These are phyloP conservation scores for Rana temporaria DNA, from an alignment of 2,113 vertebrate species.

Conservation along the genomic window DNA sequence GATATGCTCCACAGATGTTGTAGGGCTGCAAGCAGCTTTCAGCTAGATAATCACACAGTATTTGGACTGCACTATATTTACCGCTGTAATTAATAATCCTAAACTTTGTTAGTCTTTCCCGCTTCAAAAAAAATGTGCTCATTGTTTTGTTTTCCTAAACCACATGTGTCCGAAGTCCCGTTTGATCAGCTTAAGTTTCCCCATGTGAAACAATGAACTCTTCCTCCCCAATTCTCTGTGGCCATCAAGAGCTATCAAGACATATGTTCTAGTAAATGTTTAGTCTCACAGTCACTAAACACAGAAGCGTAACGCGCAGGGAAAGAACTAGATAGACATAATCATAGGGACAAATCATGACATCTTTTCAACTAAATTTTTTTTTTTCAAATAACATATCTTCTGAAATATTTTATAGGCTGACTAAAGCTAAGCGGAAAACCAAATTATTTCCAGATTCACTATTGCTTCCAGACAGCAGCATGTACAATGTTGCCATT, in stretches of 20 bases:
- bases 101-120: neutral
- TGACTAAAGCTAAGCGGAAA: constrained; percentile 38
- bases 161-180: constrained; percentile 7
- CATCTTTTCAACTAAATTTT: constrained; percentile 21
- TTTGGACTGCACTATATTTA: neutral
- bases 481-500: constrained; percentile 36
- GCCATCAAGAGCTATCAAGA: constrained; percentile 26
- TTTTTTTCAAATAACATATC: constrained; percentile 46
- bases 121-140: neutral
- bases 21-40: neutral
- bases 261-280: neutral
- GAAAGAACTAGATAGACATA: constrained; percentile 14
- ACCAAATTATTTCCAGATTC: constrained; percentile 56
- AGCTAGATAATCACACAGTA: neutral
- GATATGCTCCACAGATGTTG: constrained; percentile 1
- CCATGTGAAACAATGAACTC: constrained; percentile 29
- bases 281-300: constrained; percentile 14
- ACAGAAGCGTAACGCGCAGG: constrained; percentile 12
- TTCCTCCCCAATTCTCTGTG: neutral
- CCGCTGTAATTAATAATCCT: neutral
- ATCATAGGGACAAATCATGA: constrained; percentile 12
- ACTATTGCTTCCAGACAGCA: constrained; percentile 60
- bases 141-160: constrained; percentile 28
- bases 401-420: constrained; percentile 53
- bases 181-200: constrained; percentile 16